Evolutionary conservation across 2,888 invertebrate genomes (phyloP), one percentile per base, ranked within the genome.

Genomic region (Acleris literana): DNA sequence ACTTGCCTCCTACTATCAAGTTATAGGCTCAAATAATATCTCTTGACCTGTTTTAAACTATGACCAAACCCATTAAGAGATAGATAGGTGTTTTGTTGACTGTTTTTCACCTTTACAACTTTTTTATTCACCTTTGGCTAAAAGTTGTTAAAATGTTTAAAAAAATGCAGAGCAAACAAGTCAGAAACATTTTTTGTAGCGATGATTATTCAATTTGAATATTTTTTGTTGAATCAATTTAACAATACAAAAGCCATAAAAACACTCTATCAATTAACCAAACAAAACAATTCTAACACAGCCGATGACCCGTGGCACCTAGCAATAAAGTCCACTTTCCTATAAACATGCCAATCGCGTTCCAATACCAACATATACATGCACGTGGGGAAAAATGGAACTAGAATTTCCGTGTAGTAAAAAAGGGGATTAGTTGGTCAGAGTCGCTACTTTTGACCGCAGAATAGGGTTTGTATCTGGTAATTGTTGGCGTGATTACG

Each of bases 401-500:
- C 46, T 33, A 46, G 29, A 11, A 39, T 13, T 44, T n/a, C 3
- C 13, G n/a, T 20, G 5, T 46, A 46, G 29, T 25, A 18, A 13
- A 22, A 22, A 11, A 20, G 6, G 6, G 16, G 7, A 20, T 18
- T 57, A 22, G 44, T 54, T 46, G 2, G 5, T 46, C 46, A 29
- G 46, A 20, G 53, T 49, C 25, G 56, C 56, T 39, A 29, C 17
- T 56, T 44, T 11, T 9, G 29, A 39, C 44, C 29, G 29, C 56
- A 64, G 18, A 39, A 18, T 11, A 16, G n/a, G 20, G n/a, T 11
- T 59, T 64, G 46, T 46, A 20, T 46, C 22, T 22, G 53, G 64
- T 64, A 54, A 59, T 64, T 55, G 62, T 65, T 51, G 52, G 46
- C 66, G 62, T 66, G 66, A 66, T 66, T 66, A 66, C 66, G 66